Evolutionary conservation across 1,140 invertebrate genomes (phyloP).

Genomic region (Nebria ingens): DNA sequence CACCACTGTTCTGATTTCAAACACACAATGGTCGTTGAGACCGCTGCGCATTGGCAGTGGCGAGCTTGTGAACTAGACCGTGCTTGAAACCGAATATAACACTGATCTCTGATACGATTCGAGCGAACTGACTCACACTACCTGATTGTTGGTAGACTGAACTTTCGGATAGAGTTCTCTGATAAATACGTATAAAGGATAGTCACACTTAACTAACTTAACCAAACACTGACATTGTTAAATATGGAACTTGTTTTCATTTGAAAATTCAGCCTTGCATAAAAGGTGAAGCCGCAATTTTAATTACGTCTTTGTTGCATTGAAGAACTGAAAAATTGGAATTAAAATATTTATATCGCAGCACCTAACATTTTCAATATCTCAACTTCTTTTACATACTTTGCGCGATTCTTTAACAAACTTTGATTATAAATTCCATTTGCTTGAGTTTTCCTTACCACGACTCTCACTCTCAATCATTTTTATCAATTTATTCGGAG

Average conservation of each 20-base stretch:
- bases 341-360: not conserved
- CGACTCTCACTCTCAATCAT: too few species aligned
- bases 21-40: not conserved
- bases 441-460: too few species aligned
- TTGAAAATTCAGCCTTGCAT: not conserved
- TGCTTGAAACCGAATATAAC: not conserved
- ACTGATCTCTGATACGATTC: not conserved
- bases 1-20: not conserved
- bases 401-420: too few species aligned
- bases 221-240: not conserved
- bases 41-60: not conserved
- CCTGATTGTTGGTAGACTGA: not conserved
- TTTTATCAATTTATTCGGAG: too few species aligned
- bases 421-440: too few species aligned
- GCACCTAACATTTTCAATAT: not conserved
- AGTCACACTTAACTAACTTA: not conserved
- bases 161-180: not conserved
- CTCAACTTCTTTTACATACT: too few species aligned
- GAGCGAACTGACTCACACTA: too few species aligned
- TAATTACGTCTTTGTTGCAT: not conserved
- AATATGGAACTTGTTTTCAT: not conserved
- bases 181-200: conserved; percentile 1
- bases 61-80: not conserved
- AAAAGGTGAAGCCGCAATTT: too few species aligned
- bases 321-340: not conserved